These are phyloP conservation scores for Drosophila picticornis DNA, from an alignment of 2,888 invertebrate species.

Conservation along the genomic window DNA sequence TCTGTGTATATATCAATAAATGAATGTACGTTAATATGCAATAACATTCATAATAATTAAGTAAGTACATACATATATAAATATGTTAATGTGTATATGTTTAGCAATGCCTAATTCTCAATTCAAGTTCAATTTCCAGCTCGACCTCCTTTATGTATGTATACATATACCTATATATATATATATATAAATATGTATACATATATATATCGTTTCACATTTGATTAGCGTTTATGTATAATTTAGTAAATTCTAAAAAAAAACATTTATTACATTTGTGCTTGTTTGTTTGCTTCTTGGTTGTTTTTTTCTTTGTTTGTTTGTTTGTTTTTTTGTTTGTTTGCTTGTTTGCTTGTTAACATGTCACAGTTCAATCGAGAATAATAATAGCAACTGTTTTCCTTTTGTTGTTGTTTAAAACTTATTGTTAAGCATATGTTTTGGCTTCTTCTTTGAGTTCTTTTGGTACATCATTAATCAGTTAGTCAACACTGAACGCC, in stretches of 20 bases:
- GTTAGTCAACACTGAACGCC: constrained; percentile 12
- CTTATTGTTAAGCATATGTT: constrained; percentile 37
- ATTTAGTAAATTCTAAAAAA: constrained; percentile 36
- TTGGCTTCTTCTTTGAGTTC: neutral
- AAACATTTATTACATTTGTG: constrained; percentile 47
- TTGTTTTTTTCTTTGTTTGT: constrained; percentile 9
- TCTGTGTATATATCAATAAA: constrained; percentile 39
- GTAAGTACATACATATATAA: constrained; percentile 69
- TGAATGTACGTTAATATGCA: constrained; percentile 67
- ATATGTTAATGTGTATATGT: constrained; percentile 67
- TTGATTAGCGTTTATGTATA: constrained; percentile 29
- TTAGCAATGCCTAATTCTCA: constrained; percentile 40
- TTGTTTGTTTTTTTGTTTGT: constrained; percentile 37
- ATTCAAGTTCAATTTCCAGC: constrained; percentile 19
- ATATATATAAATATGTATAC: constrained; percentile 27
- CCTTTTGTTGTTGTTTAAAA: constrained; percentile 18
- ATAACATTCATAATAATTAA: constrained; percentile 78
- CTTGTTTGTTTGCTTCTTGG: constrained; percentile 11
- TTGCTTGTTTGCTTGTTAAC: constrained; percentile 47
- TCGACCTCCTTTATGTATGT: constrained; percentile 7
- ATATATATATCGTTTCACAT: constrained; percentile 35
- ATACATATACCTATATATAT: constrained; percentile 17
- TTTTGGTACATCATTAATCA: constrained; percentile 3
- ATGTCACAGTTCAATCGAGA: constrained; percentile 64
- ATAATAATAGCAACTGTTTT: constrained; percentile 35